Evolutionary conservation across 2,888 invertebrate species (phyloP).

Genomic region (Sesia apiformis): DNA sequence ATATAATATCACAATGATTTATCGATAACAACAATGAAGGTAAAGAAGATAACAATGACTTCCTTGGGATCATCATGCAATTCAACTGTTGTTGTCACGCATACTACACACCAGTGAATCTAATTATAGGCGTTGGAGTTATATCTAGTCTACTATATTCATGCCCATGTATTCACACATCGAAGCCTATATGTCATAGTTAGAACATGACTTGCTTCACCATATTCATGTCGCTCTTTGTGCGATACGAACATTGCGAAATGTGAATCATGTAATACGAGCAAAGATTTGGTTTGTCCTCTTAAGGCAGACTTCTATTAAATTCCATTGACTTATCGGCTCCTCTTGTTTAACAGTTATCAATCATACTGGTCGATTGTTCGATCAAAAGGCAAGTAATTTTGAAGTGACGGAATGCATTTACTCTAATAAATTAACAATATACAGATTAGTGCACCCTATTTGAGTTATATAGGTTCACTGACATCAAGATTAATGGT

Average conservation of each 20-base stretch:
- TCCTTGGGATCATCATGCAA: constrained; percentile 13
- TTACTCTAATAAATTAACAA: no score
- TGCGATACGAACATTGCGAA: neutral
- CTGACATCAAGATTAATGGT: constrained; percentile 6
- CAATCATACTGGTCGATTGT: no score
- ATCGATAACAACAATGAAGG: no score
- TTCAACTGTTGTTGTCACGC: constrained; percentile 3
- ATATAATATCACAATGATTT: no score
- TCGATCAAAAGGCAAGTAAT: no score
- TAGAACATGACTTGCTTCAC: neutral
- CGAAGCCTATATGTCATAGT: neutral
- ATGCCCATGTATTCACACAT: neutral
- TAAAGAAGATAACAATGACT: constrained; percentile 16
- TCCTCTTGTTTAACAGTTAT: no score
- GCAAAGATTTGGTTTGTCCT: no score
- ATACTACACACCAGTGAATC: neutral
- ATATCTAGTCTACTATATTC: constrained; percentile 5
- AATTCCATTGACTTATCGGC: no score
- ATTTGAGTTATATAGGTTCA: neutral
- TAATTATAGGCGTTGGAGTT: constrained; percentile 10
- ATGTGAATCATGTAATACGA: no score
- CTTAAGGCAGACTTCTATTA: no score
- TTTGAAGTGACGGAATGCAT: no score
- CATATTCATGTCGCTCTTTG: neutral
- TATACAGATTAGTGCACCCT: no score